Base-by-base conservation (phyloP, 2,888 invertebrate species). In the Torymus auratus region DNA sequence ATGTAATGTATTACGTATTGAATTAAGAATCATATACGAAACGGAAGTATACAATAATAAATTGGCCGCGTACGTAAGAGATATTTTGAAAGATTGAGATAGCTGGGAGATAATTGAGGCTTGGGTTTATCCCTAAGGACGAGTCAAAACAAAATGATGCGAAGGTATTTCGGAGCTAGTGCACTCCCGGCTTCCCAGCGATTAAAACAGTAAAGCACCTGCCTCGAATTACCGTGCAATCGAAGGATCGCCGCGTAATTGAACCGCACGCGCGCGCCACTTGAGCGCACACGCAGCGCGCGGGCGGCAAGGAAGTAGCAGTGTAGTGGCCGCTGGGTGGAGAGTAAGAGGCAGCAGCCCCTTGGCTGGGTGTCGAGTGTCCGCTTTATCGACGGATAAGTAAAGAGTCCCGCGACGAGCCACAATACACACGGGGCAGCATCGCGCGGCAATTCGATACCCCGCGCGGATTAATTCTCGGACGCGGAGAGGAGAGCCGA, bases 401-500 rank as follows among this genome's bases (percentile, higher is more conserved):
- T 20, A 17, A 14, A 7, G 13, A 11, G 20, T 1, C 60, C 20
- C 13, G 13, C 20, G 52, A 60, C 17, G 60, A 58, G 41, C 50
- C 41, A 53, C 23, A 17, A 23, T 52, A 41, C n/a, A 41, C 23
- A 7, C 15, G 52, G 50, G 41, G 7, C 23, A 50, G 23, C 73
- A 73, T 73, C 72, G 50, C 52, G 53, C 64, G 64, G 64, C 61
- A 73, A 73, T 64, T 64, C 73, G 64, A 73, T 73, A 73, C 53
- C n/a, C 1, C 17, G 14, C 17, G 12, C 61, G n/a, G 28, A 73
- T 73, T 64, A 73, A 73, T 73, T 73, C 28, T 64, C 56, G 41
- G 28, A 28, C 28, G 28, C 28, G 7, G 28, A 52, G 55, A 64
- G 17, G 23, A 15, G 15, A 41, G 12, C 10, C 1, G 20, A 56